Evolutionary conservation across 1,140 invertebrate species (phyloP).

Genomic region (Ceratina japonica): DNA sequence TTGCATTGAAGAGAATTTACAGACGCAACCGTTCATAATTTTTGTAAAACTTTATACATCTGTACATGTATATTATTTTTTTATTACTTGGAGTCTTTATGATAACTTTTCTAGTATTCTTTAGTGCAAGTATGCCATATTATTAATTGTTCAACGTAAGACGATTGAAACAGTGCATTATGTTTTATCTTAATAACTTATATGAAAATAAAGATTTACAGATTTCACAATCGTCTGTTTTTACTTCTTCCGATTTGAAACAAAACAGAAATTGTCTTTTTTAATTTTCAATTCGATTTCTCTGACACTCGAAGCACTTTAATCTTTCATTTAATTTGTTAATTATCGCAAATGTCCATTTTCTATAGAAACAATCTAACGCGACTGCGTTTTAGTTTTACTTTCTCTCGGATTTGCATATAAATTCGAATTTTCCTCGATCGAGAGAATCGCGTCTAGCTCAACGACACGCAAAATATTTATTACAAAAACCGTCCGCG

Average conservation of each 20-base stretch:
- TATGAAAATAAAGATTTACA: too few relatives aligned
- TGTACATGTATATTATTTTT: not conserved
- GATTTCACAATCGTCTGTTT: too few relatives aligned
- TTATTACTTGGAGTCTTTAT: not conserved
- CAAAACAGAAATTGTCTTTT: too few relatives aligned
- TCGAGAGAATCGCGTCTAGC: not conserved
- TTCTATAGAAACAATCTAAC: not conserved
- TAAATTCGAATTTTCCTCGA: not conserved
- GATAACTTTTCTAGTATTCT: not conserved
- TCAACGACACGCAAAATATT: not conserved
- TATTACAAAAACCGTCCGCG: not conserved
- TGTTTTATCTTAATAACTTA: too few relatives aligned
- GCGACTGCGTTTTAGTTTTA: not conserved
- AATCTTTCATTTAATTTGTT: too few relatives aligned
- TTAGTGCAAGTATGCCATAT: not conserved
- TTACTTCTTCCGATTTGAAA: too few relatives aligned
- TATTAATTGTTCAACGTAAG: too few relatives aligned
- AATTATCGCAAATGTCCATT: not conserved
- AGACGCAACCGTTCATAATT: not conserved
- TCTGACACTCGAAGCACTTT: too few relatives aligned
- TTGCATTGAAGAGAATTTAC: not conserved
- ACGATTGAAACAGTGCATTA: not conserved
- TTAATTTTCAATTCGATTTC: too few relatives aligned
- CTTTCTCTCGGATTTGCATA: slow-evolving; percentile 6
- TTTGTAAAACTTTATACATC: not conserved